Evolutionary conservation across 2,888 invertebrate genomes (phyloP), one percentile per base, ranked within the genome.

Genomic region (Drosophila histrio): DNA sequence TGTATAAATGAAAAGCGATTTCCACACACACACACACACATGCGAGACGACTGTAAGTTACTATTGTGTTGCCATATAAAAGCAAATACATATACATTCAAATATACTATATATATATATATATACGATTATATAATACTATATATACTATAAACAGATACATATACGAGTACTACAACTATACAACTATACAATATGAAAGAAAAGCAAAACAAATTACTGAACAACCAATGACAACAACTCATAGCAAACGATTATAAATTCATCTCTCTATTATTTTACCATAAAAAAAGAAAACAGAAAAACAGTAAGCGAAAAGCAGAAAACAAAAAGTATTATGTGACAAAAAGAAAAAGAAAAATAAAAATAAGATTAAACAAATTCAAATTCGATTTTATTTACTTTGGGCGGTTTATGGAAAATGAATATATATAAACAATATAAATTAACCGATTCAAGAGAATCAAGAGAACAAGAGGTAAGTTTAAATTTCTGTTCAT

Each of bases 41-140:
- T 73, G 69, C 80, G 75, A 82, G 65, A 46, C 49, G 68, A 81
- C 83, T 81, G 80, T 83, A 86, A 86, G 84, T 86, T 86, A 86
- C 84, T 82, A 86, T 77, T 82, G 84, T 86, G 84, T 86, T 86
- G 84, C 87, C 87, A 72, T 83, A 70, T 50, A 61, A n/a, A n/a
- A 49, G 30, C 49, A 50, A 36, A 24, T 47, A 64, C 26, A 69
- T 60, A 71, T 68, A 68, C 69, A 71, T 67, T 59, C 46, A 57
- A 43, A 65, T 50, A 58, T 34, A 72, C 39, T 58, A 49, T 19
- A 70, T 17, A 58, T 22, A 71, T 30, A 50, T 34, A 44, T 28
- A 58, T 59, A 58, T 68, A 61, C 63, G 63, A 54, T 60, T 59
- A 68, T 59, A 79, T 34, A 61, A 65, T 38, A 60, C 36, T 21